phyloP scores from a whole-genome alignment of 2,113 vertebrate species.

The Canis aureus region DNA sequence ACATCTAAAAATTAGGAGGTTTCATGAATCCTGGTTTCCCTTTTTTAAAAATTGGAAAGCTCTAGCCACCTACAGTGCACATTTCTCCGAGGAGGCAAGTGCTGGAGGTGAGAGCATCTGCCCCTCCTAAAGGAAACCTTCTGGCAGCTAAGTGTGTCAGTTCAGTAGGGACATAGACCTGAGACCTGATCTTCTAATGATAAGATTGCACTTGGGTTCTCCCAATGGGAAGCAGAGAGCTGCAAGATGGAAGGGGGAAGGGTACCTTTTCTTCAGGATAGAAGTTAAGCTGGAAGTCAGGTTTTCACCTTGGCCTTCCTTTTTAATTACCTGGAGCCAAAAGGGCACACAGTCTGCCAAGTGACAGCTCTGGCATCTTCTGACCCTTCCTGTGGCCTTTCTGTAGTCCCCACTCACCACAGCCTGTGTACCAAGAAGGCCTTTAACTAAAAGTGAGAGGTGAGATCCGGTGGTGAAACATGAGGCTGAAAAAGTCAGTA shows the following conservation, averaged over 20 bases:
- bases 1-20: neutral
- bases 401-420: neutral
- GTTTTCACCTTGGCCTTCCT: neutral
- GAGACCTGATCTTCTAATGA: neutral
- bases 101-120: neutral
- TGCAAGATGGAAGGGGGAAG: neutral
- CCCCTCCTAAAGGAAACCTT: neutral
- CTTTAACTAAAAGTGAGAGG: slow-evolving; percentile 31
- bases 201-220: neutral
- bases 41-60: neutral
- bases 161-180: neutral
- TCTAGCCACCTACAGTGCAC: too few species aligned
- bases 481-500: neutral
- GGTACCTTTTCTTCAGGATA: neutral
- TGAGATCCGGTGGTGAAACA: neutral
- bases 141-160: too few species aligned
- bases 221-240: neutral
- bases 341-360: neutral
- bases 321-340: neutral
- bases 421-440: neutral
- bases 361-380: neutral
- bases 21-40: neutral
- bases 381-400: neutral
- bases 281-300: neutral
- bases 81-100: neutral